phyloP scores from a whole-genome alignment of 2,113 vertebrate species.

The Thryonomys swinderianus region DNA sequence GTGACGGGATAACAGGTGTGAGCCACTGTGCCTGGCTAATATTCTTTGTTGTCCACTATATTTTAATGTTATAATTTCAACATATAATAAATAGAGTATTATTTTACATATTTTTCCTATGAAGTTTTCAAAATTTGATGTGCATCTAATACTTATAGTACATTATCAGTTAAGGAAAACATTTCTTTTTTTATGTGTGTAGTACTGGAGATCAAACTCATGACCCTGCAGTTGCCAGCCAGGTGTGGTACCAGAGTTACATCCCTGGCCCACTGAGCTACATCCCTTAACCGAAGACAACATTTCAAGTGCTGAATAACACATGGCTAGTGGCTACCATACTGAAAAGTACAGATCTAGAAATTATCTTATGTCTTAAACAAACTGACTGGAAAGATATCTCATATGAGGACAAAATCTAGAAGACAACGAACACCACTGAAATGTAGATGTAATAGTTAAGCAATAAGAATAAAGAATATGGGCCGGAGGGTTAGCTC shows the following conservation, averaged over 20 bases:
- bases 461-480: slow-evolving; percentile 33
- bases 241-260: too few relatives aligned
- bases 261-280: too few relatives aligned
- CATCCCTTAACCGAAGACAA: neutral
- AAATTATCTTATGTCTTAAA: slow-evolving; percentile 35
- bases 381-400: neutral
- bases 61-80: slow-evolving; percentile 18
- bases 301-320: slow-evolving; percentile 36
- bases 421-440: slow-evolving; percentile 36
- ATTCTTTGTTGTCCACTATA: neutral
- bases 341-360: neutral
- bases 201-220: too few relatives aligned
- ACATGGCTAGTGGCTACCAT: neutral
- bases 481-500: too few relatives aligned
- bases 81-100: neutral
- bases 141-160: neutral
- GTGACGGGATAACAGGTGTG: neutral
- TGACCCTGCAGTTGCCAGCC: too few relatives aligned
- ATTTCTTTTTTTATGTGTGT: neutral
- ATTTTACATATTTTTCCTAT: neutral
- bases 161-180: slow-evolving; percentile 17
- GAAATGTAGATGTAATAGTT: slow-evolving; percentile 36
- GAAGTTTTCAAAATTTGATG: slow-evolving; percentile 41
- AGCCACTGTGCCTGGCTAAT: neutral
- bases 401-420: neutral